phyloP scores from a whole-genome alignment of 2,113 vertebrate genomes.

The Chrysemys picta region DNA sequence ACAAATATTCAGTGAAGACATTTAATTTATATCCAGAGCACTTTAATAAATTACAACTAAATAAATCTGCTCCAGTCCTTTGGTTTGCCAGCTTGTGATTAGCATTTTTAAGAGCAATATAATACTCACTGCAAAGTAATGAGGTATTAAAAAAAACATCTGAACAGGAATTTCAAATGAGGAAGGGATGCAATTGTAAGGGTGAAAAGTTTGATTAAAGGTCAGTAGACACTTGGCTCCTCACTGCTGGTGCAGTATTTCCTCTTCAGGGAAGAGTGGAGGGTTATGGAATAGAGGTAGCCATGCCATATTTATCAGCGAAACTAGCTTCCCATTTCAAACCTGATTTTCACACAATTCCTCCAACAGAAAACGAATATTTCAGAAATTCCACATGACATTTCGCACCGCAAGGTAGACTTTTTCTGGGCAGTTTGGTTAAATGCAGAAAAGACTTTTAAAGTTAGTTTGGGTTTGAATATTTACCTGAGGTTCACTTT shows the following conservation, averaged over 20 bases:
- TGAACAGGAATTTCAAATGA: conserved; percentile 43
- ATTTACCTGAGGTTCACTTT: neutral
- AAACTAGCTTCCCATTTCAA: neutral
- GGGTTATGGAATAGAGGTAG: neutral
- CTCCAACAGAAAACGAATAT: conserved; percentile 2
- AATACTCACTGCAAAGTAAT: conserved; percentile 8
- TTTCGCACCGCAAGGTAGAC: neutral
- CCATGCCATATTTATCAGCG: neutral
- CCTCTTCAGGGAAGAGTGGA: neutral
- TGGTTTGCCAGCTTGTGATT: conserved; percentile 52
- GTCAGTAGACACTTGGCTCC: conserved; percentile 11
- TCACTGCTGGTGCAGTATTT: conserved; percentile 29
- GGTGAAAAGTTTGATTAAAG: conserved; percentile 56
- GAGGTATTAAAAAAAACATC: conserved; percentile 48
- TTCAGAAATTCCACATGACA: neutral
- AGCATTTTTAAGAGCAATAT: conserved; percentile 69
- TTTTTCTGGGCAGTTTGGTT: neutral
- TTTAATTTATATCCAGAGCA: conserved; percentile 61
- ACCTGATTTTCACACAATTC: neutral
- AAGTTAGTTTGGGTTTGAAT: neutral
- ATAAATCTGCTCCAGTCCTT: conserved; percentile 55
- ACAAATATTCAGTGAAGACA: conserved; percentile 57
- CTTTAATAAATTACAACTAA: conserved; percentile 76
- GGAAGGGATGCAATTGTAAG: neutral
- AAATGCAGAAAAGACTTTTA: neutral